Conservation (phyloP, 1,140 invertebrate genomes). For the Elysia chlorotica region DNA sequence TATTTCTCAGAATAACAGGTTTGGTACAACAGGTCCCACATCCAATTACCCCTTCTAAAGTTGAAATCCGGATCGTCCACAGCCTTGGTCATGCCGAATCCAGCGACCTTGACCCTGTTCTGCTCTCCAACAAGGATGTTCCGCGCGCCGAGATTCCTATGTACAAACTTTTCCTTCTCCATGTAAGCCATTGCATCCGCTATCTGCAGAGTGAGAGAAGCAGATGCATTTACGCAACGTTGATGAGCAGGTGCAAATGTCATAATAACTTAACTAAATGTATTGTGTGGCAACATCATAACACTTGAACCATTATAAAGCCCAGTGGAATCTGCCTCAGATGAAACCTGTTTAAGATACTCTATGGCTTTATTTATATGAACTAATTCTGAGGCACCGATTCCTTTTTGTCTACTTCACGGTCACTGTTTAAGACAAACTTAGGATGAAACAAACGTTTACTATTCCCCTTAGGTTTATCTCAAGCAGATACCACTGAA, state of each 20-base stretch:
- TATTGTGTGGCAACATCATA: neutral
- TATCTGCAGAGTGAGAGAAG: slow-evolving; percentile 59
- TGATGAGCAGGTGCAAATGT: too few species aligned
- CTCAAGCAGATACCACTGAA: too few species aligned
- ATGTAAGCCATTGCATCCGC: slow-evolving; percentile 89
- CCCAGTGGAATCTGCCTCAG: too few species aligned
- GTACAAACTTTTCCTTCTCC: slow-evolving; percentile 79
- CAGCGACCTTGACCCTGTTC: slow-evolving; percentile 87
- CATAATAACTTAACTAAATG: neutral
- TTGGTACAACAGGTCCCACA: neutral
- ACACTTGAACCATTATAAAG: too few species aligned
- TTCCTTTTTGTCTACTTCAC: too few species aligned
- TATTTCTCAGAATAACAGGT: neutral
- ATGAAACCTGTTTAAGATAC: too few species aligned
- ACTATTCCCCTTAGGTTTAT: too few species aligned
- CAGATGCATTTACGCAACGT: neutral
- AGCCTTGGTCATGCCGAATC: slow-evolving; percentile 93
- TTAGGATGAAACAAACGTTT: too few species aligned
- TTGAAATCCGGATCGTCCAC: slow-evolving; percentile 98
- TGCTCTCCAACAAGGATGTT: slow-evolving; percentile 91
- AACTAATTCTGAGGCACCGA: too few species aligned
- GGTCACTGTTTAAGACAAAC: too few species aligned
- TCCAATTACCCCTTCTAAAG: slow-evolving; percentile 78
- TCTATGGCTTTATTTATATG: too few species aligned
- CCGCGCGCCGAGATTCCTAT: slow-evolving; percentile 61